Percentiles rank a stretch among this genome's conserved stretches.
phyloP scores from a whole-genome alignment of 1,140 invertebrate species.

The Calliopsis andreniformis region DNA sequence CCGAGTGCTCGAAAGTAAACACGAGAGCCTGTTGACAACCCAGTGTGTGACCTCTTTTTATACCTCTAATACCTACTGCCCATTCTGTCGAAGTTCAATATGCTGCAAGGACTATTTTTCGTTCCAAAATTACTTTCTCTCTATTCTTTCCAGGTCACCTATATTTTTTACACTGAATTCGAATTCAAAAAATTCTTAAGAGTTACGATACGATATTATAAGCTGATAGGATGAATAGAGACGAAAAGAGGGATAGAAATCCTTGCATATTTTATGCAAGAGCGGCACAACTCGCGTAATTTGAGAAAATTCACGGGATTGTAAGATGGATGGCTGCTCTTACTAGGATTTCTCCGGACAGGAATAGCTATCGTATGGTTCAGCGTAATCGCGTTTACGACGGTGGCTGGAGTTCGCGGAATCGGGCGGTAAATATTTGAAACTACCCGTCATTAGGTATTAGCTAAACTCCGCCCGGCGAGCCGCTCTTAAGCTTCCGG shows the following conservation, averaged over 20 bases:
- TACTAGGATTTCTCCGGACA: constrained; percentile 44
- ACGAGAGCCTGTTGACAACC: constrained; percentile 1
- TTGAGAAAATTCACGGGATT: constrained; percentile 61
- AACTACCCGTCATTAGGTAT: constrained; percentile 69
- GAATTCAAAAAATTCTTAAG: too few species aligned
- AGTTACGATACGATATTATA: too few species aligned
- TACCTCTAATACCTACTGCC: too few species aligned
- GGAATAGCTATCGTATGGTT: constrained; percentile 30
- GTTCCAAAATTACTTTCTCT: too few species aligned
- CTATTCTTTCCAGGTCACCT: too few species aligned
- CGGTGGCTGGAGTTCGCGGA: constrained; percentile 54
- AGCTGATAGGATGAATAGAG: too few species aligned
- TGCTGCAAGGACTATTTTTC: too few species aligned
- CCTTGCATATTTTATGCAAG: too few species aligned
- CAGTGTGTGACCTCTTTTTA: constrained; percentile 32
- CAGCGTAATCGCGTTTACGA: constrained; percentile 66
- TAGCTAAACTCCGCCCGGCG: constrained; percentile 56
- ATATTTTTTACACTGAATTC: too few species aligned
- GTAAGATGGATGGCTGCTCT: constrained; percentile 56
- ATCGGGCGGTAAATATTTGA: constrained; percentile 70
- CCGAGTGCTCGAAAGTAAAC: background rate
- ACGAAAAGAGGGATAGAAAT: too few species aligned
- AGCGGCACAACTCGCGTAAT: constrained; percentile 63
- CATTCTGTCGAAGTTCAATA: too few species aligned
- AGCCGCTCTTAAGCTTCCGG: constrained; percentile 65